Percentiles rank a stretch among this genome's conserved stretches.
Evolutionary conservation across 2,113 vertebrate species (phyloP).

Genomic region (Chrysochloris asiatica): DNA sequence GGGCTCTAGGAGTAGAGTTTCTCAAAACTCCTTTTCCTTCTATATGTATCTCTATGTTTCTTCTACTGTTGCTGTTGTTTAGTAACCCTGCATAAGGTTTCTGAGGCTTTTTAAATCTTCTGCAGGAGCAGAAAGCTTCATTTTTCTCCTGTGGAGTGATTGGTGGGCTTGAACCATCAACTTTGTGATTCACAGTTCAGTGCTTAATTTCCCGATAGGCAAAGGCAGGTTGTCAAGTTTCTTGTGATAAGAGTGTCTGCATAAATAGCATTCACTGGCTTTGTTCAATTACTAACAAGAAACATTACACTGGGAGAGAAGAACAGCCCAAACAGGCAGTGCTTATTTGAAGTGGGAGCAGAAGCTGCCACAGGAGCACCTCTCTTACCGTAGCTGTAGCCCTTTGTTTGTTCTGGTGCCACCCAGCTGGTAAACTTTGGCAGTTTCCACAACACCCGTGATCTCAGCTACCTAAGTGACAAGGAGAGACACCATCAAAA

Average conservation of each 20-base stretch:
- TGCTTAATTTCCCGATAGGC: no score
- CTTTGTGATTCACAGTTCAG: no score
- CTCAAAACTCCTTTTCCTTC: not conserved
- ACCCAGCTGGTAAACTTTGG: slow-evolving; percentile 98
- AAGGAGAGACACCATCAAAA: slow-evolving; percentile 56
- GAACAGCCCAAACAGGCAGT: not conserved
- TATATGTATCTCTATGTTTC: no score
- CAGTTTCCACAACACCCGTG: slow-evolving; percentile 97
- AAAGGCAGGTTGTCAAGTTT: not conserved
- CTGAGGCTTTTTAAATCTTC: no score
- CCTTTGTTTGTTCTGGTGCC: slow-evolving; percentile 98
- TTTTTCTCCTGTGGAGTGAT: no score
- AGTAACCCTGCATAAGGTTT: no score
- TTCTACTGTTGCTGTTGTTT: no score
- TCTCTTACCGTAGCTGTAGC: slow-evolving; percentile 91
- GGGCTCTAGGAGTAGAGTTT: not conserved
- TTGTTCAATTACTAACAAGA: not conserved
- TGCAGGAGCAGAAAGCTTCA: no score
- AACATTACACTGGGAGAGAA: not conserved
- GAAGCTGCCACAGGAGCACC: not conserved
- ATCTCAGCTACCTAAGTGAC: slow-evolving; percentile 95
- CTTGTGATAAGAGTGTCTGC: not conserved
- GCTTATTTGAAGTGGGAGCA: not conserved
- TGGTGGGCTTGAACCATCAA: no score
- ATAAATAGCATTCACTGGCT: not conserved